phyloP scores from a whole-genome alignment of 2,888 invertebrate species.

The Rhynchonema sp. region DNA sequence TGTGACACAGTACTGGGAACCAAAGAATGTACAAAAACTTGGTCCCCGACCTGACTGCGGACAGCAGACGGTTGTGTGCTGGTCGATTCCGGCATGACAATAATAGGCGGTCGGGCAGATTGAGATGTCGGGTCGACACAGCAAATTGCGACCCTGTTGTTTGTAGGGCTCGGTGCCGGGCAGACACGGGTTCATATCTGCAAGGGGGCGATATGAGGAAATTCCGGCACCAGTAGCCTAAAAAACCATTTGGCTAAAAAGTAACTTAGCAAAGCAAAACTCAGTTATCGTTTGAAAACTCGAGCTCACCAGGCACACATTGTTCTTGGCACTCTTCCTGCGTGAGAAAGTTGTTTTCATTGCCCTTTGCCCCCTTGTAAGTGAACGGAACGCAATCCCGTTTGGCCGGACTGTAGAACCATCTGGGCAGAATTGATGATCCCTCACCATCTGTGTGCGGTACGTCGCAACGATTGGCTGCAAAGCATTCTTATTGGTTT shows the following conservation, averaged over 20 bases:
- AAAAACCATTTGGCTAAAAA: not conserved
- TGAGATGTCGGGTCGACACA: slow-evolving; percentile 12
- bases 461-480: not conserved
- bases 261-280: not conserved
- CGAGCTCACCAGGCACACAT: slow-evolving; percentile 13
- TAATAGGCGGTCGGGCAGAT: slow-evolving; percentile 5
- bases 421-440: slow-evolving; percentile 2
- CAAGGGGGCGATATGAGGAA: no score
- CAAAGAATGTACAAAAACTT: no score
- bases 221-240: no score
- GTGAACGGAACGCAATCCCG: slow-evolving; percentile 9
- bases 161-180: slow-evolving; percentile 14
- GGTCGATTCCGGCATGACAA: slow-evolving; percentile 6
- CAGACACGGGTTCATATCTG: slow-evolving; percentile 16
- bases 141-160: slow-evolving; percentile 11
- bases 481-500: no score
- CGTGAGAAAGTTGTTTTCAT: slow-evolving; percentile 11
- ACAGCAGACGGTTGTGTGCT: slow-evolving; percentile 9
- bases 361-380: slow-evolving; percentile 10
- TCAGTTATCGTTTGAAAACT: no score
- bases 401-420: slow-evolving; percentile 15
- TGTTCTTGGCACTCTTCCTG: slow-evolving; percentile 8
- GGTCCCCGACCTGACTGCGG: not conserved
- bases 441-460: slow-evolving; percentile 2
- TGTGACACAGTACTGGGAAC: no score